phyloP scores from a whole-genome alignment of 2,888 invertebrate genomes.

The Polyploca ridens region DNA sequence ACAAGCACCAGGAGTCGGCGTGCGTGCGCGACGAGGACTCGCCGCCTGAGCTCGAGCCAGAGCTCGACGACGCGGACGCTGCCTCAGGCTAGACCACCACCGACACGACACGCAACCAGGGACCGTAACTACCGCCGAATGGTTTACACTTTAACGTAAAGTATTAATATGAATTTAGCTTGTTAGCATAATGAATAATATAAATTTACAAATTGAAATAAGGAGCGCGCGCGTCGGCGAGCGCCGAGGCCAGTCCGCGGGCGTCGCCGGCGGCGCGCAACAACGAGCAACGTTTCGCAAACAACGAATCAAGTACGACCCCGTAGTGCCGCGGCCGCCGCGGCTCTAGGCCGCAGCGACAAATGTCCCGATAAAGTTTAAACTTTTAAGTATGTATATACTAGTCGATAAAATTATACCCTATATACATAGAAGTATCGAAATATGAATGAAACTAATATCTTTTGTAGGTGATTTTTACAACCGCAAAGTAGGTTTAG shows the following conservation, averaged over 20 bases:
- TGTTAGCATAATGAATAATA: slow-evolving; percentile 68
- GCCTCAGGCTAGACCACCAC: slow-evolving; percentile 56
- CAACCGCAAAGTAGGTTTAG: slow-evolving; percentile 83
- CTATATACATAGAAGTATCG: slow-evolving; percentile 81
- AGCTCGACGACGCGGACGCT: slow-evolving; percentile 41
- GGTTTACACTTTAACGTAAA: slow-evolving; percentile 77
- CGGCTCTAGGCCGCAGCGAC: slow-evolving; percentile 72
- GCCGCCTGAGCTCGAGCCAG: slow-evolving; percentile 38
- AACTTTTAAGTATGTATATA: slow-evolving; percentile 74
- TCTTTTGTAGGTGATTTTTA: slow-evolving; percentile 86
- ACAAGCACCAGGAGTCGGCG: slow-evolving; percentile 97
- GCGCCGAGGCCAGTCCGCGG: slow-evolving; percentile 27
- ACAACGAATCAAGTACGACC: slow-evolving; percentile 84
- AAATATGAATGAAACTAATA: slow-evolving; percentile 84
- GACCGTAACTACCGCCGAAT: slow-evolving; percentile 73
- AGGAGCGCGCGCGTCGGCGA: slow-evolving; percentile 55
- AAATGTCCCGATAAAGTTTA: slow-evolving; percentile 73
- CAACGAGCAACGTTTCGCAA: slow-evolving; percentile 83
- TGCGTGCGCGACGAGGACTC: slow-evolving; percentile 90
- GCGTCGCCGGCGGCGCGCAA: slow-evolving; percentile 57
- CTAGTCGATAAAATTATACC: slow-evolving; percentile 81
- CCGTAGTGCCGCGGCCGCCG: slow-evolving; percentile 70
- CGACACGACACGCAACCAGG: slow-evolving; percentile 60
- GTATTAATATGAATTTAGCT: slow-evolving; percentile 83
- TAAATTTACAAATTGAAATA: slow-evolving; percentile 73